Conservation (phyloP, 1,140 invertebrate genomes). For the Aricia agestis region DNA sequence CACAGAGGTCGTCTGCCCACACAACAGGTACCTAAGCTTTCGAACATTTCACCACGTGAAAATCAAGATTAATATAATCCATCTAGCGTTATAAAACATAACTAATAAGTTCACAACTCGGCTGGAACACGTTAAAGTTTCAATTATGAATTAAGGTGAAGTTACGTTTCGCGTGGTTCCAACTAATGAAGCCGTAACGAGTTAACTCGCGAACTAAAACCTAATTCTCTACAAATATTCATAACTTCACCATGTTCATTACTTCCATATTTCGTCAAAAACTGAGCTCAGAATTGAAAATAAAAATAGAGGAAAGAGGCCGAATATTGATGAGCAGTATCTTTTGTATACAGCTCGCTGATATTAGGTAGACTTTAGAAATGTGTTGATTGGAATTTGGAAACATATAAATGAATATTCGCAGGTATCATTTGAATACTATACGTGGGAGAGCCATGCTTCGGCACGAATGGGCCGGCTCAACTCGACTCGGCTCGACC, state of each 20-base stretch:
- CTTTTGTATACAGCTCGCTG: too few relatives aligned
- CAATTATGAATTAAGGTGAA: conserved; percentile 10
- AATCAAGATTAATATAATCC: neutral
- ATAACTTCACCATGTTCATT: neutral
- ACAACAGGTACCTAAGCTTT: neutral
- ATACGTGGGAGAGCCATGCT: too few relatives aligned
- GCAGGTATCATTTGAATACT: too few relatives aligned
- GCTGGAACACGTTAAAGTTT: conserved; percentile 7
- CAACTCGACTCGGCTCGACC: too few relatives aligned
- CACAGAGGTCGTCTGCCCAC: too few relatives aligned
- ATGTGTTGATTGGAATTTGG: too few relatives aligned
- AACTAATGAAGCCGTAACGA: conserved; percentile 8
- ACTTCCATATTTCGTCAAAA: neutral
- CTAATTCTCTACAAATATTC: conserved; percentile 6
- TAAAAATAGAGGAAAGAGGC: too few relatives aligned
- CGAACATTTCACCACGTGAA: neutral
- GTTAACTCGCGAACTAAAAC: conserved; percentile 12
- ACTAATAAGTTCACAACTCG: conserved; percentile 24
- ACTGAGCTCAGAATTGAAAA: neutral
- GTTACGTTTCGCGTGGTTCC: conserved; percentile 8
- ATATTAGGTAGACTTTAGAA: too few relatives aligned
- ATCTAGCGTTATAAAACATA: conserved; percentile 27
- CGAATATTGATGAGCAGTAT: too few relatives aligned
- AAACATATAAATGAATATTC: too few relatives aligned
- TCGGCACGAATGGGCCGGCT: too few relatives aligned